A percentile compares a stretch with the other conserved stretches of the same genome.
These are phyloP conservation scores for Mystacides longicornis DNA, from an alignment of 2,888 invertebrate species.

Conservation along the genomic window DNA sequence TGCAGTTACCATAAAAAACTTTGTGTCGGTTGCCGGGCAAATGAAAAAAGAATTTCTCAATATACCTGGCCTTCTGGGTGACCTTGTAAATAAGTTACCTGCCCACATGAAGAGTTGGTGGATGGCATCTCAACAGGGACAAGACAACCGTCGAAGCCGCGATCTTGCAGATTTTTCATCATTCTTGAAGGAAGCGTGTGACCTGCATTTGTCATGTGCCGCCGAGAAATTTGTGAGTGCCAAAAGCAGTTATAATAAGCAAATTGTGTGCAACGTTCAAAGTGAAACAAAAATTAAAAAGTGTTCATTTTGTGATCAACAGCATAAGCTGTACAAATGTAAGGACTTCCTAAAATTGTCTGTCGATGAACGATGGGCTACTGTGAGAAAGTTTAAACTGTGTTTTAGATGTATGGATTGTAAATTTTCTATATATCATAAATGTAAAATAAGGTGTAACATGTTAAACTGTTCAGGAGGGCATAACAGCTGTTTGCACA, in stretches of 20 bases:
- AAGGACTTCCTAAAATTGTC: background rate
- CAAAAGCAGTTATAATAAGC: background rate
- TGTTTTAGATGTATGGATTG: background rate
- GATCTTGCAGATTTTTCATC: background rate
- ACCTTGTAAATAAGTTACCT: background rate
- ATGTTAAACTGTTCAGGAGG: too few species aligned
- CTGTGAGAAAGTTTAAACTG: constrained; percentile 21
- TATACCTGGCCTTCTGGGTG: background rate
- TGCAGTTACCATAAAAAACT: background rate
- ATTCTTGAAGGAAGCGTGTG: background rate
- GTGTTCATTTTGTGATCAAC: background rate
- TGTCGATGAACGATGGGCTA: constrained; percentile 23
- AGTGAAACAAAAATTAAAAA: background rate
- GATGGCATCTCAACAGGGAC: background rate
- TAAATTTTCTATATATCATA: background rate
- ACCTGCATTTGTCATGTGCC: background rate
- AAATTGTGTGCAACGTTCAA: background rate
- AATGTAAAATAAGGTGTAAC: constrained; percentile 16
- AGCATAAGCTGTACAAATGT: background rate
- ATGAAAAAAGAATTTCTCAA: background rate
- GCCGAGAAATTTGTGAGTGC: background rate
- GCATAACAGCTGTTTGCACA: constrained; percentile 5
- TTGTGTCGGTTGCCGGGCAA: background rate
- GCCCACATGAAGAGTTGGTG: background rate
- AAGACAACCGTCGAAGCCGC: background rate